phyloP scores from a whole-genome alignment of 2,113 vertebrate species.

The Crotophaga sulcirostris region DNA sequence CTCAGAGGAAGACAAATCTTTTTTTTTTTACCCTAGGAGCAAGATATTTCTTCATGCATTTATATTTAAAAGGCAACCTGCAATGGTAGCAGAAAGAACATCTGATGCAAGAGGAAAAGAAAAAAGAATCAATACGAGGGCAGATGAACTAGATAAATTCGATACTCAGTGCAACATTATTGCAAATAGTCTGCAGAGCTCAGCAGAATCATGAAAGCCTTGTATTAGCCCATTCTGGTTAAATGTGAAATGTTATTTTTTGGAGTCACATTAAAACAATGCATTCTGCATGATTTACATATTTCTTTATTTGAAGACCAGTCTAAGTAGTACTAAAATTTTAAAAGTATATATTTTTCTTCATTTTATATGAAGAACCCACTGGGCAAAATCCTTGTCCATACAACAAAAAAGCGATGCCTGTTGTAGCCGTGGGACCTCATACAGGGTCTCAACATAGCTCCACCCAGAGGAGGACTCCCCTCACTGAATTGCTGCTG shows the following conservation, averaged over 20 bases:
- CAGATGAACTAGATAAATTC: background rate
- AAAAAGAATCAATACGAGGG: background rate
- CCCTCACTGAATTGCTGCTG: background rate
- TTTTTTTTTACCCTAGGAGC: background rate
- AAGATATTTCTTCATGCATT: background rate
- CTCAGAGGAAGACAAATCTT: background rate
- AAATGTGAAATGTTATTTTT: background rate
- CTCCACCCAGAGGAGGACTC: background rate
- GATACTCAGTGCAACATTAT: background rate
- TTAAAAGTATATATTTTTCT: background rate
- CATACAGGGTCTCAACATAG: fast-evolving
- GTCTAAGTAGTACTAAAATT: background rate
- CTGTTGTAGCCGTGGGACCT: fast-evolving
- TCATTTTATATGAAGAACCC: background rate
- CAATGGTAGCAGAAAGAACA: background rate
- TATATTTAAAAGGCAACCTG: background rate
- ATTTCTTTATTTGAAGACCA: background rate
- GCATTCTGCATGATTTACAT: background rate
- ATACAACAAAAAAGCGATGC: background rate
- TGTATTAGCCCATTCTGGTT: background rate
- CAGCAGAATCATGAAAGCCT: background rate
- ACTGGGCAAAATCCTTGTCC: background rate
- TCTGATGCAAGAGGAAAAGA: background rate
- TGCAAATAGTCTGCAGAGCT: background rate
- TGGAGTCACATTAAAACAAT: background rate